Base-by-base conservation (phyloP, 2,113 vertebrate genomes). In the Crotophaga sulcirostris region DNA sequence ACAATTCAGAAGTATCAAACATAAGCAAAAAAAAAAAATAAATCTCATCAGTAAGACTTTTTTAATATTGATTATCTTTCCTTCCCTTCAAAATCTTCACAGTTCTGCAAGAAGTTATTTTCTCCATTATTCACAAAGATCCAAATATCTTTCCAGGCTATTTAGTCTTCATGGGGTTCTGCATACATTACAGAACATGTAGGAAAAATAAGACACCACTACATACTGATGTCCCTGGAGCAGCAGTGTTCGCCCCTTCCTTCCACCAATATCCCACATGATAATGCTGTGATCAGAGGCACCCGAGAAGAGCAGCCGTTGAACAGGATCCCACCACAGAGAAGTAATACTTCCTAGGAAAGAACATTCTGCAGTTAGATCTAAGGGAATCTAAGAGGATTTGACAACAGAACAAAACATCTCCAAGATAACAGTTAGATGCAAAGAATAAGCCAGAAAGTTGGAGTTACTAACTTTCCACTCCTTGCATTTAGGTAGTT, bases 201-300 rank as follows among this genome's bases (percentile, higher is more conserved):
- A 55, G 36, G 33, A 85, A 55, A 62, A 83, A 20, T 10, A 70
- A 73, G 51, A 63, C 31, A 67, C 16, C 28, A 9, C 69, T 92
- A 98, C 99, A 97, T 97, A 99, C 99, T 99, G 99, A 92, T 99
- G 99, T 96, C 99, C 99, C 97, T 99, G 99, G 60, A 99, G 97
- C 75, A 99, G 96, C 40, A 99, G 95, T 0, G 98, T 99, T 55
- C 99, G 97, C 70, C 99, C 99, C 93, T 99, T 99, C 87, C 99
- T 98, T 74, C 99, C 99, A 29, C 99, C 99, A 19, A 99, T 99
- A 96, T 99, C 99, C 99, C 99, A 99, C 99, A 99, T 99, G 97
- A 99, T 99, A 96, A 99, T 98, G 95, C 99, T 99, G 98, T 99
- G 98, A 97, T 99, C 99, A 0, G 99, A 99, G 20, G 99, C 99